Evolutionary conservation across 2,888 invertebrate species (phyloP).

Genomic region (Ophion costatus): DNA sequence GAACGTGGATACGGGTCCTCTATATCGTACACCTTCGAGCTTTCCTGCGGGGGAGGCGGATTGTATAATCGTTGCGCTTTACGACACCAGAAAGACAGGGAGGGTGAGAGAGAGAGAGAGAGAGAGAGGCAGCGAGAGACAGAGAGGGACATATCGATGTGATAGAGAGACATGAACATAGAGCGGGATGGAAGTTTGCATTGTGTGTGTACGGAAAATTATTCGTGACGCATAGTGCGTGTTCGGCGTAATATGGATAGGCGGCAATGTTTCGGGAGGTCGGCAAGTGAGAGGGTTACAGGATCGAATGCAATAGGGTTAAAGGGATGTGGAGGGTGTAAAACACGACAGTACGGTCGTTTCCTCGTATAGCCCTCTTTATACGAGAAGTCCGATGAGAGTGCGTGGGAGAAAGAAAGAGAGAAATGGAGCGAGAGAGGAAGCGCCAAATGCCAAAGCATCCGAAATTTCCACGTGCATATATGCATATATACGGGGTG

Average conservation of each 20-base stretch:
- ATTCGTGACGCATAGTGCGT: conserved; percentile 45
- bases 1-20: background rate
- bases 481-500: background rate
- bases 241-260: conserved; percentile 45
- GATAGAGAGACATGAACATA: background rate
- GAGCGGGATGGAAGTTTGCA: background rate
- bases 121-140: background rate
- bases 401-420: conserved; percentile 14
- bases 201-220: conserved; percentile 38
- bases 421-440: background rate
- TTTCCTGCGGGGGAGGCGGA: conserved; percentile 16
- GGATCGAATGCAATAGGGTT: conserved; percentile 15
- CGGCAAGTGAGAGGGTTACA: conserved; percentile 18
- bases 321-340: conserved; percentile 51
- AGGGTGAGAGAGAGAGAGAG: background rate
- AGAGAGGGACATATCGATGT: background rate
- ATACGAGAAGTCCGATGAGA: conserved; percentile 6
- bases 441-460: conserved; percentile 15
- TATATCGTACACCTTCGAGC: background rate
- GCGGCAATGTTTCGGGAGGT: conserved; percentile 26
- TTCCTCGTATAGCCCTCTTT: conserved; percentile 23
- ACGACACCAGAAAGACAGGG: background rate
- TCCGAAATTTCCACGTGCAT: background rate
- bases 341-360: conserved; percentile 52
- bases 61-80: conserved; percentile 39